A percentile compares a stretch with the other conserved stretches of the same genome.
Evolutionary conservation across 2,888 invertebrate species (phyloP).

Genomic region (Pandemis heparana): DNA sequence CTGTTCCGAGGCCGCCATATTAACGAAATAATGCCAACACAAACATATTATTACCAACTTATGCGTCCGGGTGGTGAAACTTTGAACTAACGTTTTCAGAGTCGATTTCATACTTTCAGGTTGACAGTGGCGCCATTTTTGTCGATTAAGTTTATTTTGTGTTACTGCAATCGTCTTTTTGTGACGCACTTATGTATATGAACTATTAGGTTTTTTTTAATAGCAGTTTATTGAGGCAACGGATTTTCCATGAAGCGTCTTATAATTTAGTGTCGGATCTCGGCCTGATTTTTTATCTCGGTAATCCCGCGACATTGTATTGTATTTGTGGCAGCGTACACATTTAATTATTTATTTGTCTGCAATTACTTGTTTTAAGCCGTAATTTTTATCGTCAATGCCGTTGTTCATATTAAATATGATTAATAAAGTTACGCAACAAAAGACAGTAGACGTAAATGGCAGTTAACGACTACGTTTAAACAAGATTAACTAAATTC

Average conservation of each 20-base stretch:
- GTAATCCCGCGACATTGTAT: slow-evolving; percentile 1
- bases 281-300: slow-evolving; percentile 13
- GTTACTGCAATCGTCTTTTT: slow-evolving; percentile 24
- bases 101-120: not conserved
- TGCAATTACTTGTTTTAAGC: not conserved
- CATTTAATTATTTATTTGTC: not conserved
- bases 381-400: not conserved
- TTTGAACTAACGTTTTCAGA: slow-evolving; percentile 26
- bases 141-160: slow-evolving; percentile 15
- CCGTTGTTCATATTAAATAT: not conserved
- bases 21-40: slow-evolving; percentile 55
- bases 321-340: not conserved
- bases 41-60: slow-evolving; percentile 54
- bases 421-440: not conserved
- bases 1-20: slow-evolving; percentile 47
- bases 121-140: not conserved
- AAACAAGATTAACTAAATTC: no score
- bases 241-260: slow-evolving; percentile 26
- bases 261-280: slow-evolving; percentile 19
- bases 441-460: not conserved
- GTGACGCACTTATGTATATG: slow-evolving; percentile 25
- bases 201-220: slow-evolving; percentile 33
- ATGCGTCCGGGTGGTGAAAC: slow-evolving; percentile 41
- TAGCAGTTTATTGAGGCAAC: slow-evolving; percentile 24
- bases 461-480: not conserved